Conservation (phyloP, 2,888 invertebrate genomes). For the Apamea sordens region DNA sequence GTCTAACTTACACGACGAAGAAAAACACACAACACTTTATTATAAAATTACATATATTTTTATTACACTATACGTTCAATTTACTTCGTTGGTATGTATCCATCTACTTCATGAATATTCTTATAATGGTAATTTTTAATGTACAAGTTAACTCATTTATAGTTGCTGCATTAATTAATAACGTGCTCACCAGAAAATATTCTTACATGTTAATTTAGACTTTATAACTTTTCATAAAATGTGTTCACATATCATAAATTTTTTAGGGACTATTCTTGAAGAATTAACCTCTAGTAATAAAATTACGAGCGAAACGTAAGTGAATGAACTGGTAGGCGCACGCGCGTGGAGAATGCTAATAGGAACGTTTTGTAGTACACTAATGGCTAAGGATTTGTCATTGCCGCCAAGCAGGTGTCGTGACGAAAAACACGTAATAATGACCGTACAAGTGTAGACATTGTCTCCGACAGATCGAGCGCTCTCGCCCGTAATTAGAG, state of each 20-base stretch:
- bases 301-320: slow-evolving; percentile 49
- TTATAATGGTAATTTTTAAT: slow-evolving; percentile 34
- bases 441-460: slow-evolving; percentile 80
- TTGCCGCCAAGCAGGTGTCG: slow-evolving; percentile 81
- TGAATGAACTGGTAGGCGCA: slow-evolving; percentile 57
- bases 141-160: slow-evolving; percentile 49
- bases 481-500: slow-evolving; percentile 81
- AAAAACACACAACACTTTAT: slow-evolving; percentile 48
- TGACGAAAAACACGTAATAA: slow-evolving; percentile 81
- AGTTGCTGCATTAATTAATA: slow-evolving; percentile 47
- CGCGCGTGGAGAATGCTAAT: slow-evolving; percentile 70
- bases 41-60: slow-evolving; percentile 41
- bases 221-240: slow-evolving; percentile 22
- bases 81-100: slow-evolving; percentile 21
- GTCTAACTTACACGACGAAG: slow-evolving; percentile 29
- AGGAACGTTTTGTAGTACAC: slow-evolving; percentile 73
- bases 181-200: slow-evolving; percentile 29
- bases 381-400: slow-evolving; percentile 79
- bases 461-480: slow-evolving; percentile 78
- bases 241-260: slow-evolving; percentile 39
- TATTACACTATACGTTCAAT: slow-evolving; percentile 41
- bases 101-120: slow-evolving; percentile 55
- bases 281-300: slow-evolving; percentile 39
- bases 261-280: slow-evolving; percentile 23
- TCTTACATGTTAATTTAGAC: slow-evolving; percentile 14